phyloP scores from a whole-genome alignment of 1,140 invertebrate species.

The Bathynomus jamesi region DNA sequence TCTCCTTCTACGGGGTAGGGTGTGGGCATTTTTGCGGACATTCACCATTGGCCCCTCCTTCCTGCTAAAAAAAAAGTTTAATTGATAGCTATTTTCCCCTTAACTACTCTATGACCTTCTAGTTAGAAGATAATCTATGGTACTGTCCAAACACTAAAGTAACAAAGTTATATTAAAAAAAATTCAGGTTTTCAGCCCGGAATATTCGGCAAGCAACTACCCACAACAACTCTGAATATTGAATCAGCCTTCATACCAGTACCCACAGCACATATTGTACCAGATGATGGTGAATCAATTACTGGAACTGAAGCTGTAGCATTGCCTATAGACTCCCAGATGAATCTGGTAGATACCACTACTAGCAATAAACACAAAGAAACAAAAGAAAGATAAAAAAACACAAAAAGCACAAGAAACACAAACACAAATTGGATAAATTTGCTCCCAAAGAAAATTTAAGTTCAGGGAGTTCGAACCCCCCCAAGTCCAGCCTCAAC shows the following conservation, averaged over 20 bases:
- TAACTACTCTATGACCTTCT: no score
- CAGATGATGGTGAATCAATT: neutral
- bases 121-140: no score
- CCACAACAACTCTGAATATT: neutral
- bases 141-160: no score
- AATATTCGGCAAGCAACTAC: neutral
- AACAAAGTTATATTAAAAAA: no score
- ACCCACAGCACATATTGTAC: neutral
- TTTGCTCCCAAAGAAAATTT: neutral
- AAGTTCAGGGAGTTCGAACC: neutral
- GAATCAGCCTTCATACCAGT: neutral
- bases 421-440: neutral
- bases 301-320: neutral
- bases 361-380: neutral
- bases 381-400: neutral
- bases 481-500: neutral
- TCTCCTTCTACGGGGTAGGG: no score
- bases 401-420: neutral
- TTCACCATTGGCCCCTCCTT: no score
- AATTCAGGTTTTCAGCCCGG: neutral
- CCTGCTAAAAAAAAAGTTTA: no score
- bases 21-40: no score
- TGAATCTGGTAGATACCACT: neutral
- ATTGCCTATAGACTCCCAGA: neutral
- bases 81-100: no score